A percentile compares a stretch with the other conserved stretches of the same genome.
Conservation (phyloP, 2,113 vertebrate species). For the Anser cygnoides region DNA sequence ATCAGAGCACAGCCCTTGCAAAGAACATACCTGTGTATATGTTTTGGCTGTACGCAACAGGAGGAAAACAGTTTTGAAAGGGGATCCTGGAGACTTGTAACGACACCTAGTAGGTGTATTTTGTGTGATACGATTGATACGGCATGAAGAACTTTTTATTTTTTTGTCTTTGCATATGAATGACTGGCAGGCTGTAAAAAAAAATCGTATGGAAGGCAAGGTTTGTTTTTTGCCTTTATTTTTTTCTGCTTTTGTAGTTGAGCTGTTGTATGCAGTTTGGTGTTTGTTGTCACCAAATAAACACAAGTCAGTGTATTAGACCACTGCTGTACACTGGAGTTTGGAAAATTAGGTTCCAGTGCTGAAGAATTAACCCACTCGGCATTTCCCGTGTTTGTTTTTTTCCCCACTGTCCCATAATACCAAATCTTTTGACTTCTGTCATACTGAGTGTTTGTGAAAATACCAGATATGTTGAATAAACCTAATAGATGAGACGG, state of each 20-base stretch:
- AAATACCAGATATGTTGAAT: background rate
- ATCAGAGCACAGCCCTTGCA: background rate
- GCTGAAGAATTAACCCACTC: background rate
- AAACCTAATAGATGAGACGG: background rate
- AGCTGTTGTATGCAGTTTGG: background rate
- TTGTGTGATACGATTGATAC: fast-evolving
- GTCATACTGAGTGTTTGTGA: background rate
- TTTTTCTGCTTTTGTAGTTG: background rate
- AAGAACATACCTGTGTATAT: fast-evolving
- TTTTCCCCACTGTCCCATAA: background rate
- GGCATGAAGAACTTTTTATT: background rate
- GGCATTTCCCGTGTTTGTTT: background rate
- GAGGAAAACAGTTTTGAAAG: background rate
- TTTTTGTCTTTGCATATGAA: background rate
- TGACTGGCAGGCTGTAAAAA: background rate
- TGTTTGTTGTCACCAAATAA: background rate
- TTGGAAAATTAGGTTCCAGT: background rate
- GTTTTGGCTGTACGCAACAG: background rate
- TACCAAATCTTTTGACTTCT: background rate
- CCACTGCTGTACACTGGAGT: background rate
- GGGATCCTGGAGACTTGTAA: fast-evolving
- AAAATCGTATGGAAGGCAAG: background rate
- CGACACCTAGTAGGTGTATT: background rate
- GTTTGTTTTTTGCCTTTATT: background rate
- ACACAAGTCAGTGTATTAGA: background rate